These are phyloP conservation scores for Hemichromis elongatus DNA, from an alignment of 2,113 vertebrate species.

Conservation along the genomic window DNA sequence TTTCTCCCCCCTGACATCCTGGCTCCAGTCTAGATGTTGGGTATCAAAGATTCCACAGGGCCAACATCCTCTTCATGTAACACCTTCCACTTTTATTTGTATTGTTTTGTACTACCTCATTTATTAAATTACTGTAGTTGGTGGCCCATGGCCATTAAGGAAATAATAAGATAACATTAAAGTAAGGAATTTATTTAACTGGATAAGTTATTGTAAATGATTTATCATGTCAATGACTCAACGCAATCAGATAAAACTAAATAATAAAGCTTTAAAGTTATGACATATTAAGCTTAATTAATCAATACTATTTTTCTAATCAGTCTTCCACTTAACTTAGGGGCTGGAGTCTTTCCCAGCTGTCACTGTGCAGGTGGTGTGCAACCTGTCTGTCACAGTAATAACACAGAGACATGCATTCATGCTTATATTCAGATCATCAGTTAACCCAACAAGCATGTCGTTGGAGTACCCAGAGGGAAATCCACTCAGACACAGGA, in stretches of 20 bases:
- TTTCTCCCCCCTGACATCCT: neutral
- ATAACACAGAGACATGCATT: neutral
- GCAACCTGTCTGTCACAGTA: neutral
- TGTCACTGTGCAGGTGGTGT: neutral
- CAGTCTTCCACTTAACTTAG: neutral
- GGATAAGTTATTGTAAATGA: fast-evolving
- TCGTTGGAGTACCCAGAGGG: neutral
- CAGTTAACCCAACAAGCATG: neutral
- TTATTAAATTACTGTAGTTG: neutral
- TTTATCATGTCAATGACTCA: neutral
- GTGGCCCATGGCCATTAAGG: neutral
- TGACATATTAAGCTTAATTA: neutral
- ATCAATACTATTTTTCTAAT: neutral
- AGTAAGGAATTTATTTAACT: neutral
- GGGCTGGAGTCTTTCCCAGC: neutral
- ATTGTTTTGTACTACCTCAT: neutral
- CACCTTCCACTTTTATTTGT: neutral
- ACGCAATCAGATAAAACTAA: neutral
- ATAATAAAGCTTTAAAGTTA: neutral
- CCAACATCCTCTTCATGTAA: neutral
- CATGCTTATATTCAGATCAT: neutral
- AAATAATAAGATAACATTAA: neutral
- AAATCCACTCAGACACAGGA: neutral
- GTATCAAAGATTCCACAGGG: neutral
- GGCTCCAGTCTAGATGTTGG: neutral